Percentiles rank a stretch among this genome's conserved stretches.
Conservation (phyloP, 1,140 invertebrate genomes). For the Drosophila truncata region DNA sequence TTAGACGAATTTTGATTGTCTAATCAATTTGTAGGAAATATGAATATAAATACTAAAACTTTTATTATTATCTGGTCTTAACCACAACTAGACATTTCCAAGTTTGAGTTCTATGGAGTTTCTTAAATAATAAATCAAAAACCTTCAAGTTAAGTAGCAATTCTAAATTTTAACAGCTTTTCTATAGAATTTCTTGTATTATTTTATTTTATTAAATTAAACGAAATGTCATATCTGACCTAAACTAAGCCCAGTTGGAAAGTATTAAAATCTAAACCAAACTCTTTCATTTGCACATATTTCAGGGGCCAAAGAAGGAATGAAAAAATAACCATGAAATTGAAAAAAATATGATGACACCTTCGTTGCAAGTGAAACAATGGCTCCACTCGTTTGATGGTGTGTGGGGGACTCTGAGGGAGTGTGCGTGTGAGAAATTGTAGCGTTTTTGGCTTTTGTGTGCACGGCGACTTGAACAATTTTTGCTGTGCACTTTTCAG, state of each 20-base stretch:
- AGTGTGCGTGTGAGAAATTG: neutral
- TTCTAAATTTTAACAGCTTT: neutral
- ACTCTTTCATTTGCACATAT: constrained; percentile 47
- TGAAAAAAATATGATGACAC: constrained; percentile 82
- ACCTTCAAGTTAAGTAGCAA: neutral
- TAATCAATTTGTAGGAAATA: too few relatives aligned
- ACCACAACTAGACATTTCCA: too few relatives aligned
- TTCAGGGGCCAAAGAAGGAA: constrained; percentile 26
- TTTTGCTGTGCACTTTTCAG: constrained; percentile 52
- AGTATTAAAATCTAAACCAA: constrained; percentile 12
- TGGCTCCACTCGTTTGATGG: constrained; percentile 6
- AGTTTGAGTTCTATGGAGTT: too few relatives aligned
- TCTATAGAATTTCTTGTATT: neutral
- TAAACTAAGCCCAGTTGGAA: constrained; percentile 1
- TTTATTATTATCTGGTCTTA: too few relatives aligned
- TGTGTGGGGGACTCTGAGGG: neutral
- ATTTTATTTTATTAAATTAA: too few relatives aligned
- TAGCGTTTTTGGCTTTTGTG: constrained; percentile 55
- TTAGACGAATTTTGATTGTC: too few relatives aligned
- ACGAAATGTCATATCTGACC: neutral
- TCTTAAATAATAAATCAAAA: neutral
- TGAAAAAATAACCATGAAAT: constrained; percentile 67
- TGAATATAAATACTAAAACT: too few relatives aligned
- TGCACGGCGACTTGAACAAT: constrained; percentile 64
- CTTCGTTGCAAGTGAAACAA: constrained; percentile 73